Evolutionary conservation across 2,797 vertebrate species (phyloP).

Genomic region (Gambusia yucatana): DNA sequence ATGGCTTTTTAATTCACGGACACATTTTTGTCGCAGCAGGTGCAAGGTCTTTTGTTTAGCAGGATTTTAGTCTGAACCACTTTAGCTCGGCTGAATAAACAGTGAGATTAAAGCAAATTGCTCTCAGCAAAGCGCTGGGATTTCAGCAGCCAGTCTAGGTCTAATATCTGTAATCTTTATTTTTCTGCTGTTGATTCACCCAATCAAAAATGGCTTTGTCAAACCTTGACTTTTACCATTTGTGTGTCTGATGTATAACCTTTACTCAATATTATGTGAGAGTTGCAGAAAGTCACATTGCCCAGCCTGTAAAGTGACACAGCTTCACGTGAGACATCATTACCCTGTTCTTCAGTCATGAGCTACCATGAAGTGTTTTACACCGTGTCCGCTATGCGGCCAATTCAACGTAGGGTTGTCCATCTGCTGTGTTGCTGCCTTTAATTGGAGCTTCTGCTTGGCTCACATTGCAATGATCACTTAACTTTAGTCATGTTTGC

Average conservation of each 20-base stretch:
- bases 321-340: slow-evolving; percentile 37
- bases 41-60: background rate
- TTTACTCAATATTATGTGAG: slow-evolving; percentile 3
- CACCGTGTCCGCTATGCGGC: background rate
- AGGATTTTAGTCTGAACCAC: background rate
- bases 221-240: background rate
- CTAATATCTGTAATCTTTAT: background rate
- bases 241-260: background rate
- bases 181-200: background rate
- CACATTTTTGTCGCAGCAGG: background rate
- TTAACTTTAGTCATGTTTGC: slow-evolving; percentile 38
- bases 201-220: background rate
- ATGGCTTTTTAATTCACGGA: background rate
- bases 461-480: slow-evolving; percentile 38
- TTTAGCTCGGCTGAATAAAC: background rate
- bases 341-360: slow-evolving; percentile 36
- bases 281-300: slow-evolving; percentile 10
- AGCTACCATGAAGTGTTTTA: slow-evolving; percentile 37
- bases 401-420: slow-evolving; percentile 22
- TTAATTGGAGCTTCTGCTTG: slow-evolving; percentile 32
- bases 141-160: background rate
- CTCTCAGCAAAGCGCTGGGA: background rate
- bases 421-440: background rate
- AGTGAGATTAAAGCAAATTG: background rate
- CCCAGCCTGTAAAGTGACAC: background rate